Conservation (phyloP, 1,140 invertebrate species). For the Drosophila parvula region DNA sequence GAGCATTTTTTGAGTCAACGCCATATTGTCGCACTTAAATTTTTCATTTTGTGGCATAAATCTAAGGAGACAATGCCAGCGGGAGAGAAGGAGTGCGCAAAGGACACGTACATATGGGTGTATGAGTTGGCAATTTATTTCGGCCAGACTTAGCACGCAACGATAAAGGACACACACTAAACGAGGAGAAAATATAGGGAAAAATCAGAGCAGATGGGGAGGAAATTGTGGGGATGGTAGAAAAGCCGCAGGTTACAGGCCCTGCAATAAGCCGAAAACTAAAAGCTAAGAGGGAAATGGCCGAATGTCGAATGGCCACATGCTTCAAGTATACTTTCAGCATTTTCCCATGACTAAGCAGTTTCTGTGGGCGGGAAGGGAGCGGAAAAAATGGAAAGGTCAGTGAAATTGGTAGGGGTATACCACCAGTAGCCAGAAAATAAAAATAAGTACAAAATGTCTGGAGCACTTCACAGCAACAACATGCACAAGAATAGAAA, state of each 20-base stretch:
- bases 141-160: slow-evolving; percentile 71
- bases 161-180: slow-evolving; percentile 40
- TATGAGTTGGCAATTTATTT: slow-evolving; percentile 73
- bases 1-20: slow-evolving; percentile 68
- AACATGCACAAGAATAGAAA: slow-evolving; percentile 10
- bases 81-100: slow-evolving; percentile 1
- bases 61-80: slow-evolving; percentile 40
- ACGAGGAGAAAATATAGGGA: slow-evolving; percentile 2
- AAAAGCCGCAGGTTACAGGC: slow-evolving; percentile 26
- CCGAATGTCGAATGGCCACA: slow-evolving; percentile 47
- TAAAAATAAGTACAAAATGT: slow-evolving; percentile 56
- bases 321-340: slow-evolving; percentile 62
- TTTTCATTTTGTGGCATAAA: slow-evolving; percentile 74
- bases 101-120: slow-evolving; percentile 50
- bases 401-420: not conserved
- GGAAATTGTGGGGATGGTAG: slow-evolving; percentile 1
- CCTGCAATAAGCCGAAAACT: slow-evolving; percentile 66
- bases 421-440: slow-evolving; percentile 53
- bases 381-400: not conserved
- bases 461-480: slow-evolving; percentile 43
- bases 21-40: slow-evolving; percentile 76
- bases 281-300: slow-evolving; percentile 51
- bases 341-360: slow-evolving; percentile 76
- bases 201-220: slow-evolving; percentile 17
- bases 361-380: slow-evolving; percentile 31